These are phyloP conservation scores for Lampropteryx suffumata DNA, from an alignment of 2,888 invertebrate genomes.

Conservation along the genomic window DNA sequence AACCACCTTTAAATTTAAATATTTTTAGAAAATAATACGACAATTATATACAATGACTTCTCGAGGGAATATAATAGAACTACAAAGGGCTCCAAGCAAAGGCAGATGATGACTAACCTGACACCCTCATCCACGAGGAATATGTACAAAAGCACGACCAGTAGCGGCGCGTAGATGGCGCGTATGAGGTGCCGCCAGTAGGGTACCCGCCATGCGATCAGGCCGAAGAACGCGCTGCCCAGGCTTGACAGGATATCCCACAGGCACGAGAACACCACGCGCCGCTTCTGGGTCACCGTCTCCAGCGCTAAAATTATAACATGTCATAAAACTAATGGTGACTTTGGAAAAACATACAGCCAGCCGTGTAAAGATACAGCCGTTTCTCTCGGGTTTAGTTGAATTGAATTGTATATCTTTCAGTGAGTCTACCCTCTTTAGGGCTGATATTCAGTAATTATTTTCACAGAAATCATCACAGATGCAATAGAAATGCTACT, in stretches of 20 bases:
- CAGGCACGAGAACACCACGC: constrained; percentile 72
- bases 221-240: constrained; percentile 87
- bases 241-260: constrained; percentile 69
- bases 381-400: too few species aligned
- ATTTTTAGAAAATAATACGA: too few species aligned
- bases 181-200: constrained; percentile 88
- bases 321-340: too few species aligned
- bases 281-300: constrained; percentile 65
- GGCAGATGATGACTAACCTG: constrained; percentile 9
- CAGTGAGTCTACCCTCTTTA: too few species aligned
- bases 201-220: constrained; percentile 86
- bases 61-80: too few species aligned
- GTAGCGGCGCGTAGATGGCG: constrained; percentile 87
- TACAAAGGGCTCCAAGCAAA: background rate
- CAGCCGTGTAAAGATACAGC: too few species aligned
- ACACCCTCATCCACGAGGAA: constrained; percentile 90
- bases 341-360: too few species aligned
- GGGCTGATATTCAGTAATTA: too few species aligned
- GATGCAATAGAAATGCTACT: too few species aligned
- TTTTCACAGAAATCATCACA: too few species aligned
- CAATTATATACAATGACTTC: too few species aligned
- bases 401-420: too few species aligned
- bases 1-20: constrained; percentile 84
- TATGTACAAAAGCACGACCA: constrained; percentile 86
- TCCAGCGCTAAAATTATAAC: constrained; percentile 58